A percentile compares a stretch with the other conserved stretches of the same genome.
Evolutionary conservation across 92 coral and sea anemone species (phyloP).

Genomic region (Epizoanthus ramosus): DNA sequence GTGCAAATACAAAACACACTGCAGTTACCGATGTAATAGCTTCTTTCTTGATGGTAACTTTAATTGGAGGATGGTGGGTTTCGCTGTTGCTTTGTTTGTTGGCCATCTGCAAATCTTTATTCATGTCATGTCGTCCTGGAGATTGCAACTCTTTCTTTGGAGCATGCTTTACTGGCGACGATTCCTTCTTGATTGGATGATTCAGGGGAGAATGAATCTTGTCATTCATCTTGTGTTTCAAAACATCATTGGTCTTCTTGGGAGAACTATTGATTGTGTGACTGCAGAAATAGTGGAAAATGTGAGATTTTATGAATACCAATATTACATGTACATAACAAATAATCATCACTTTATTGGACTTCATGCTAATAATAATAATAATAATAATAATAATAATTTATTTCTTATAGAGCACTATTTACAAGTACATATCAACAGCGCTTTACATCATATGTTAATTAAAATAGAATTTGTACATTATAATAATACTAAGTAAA

Average conservation of each 20-base stretch:
- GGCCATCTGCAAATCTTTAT: neutral
- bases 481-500: no score
- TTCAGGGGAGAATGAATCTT: conserved; percentile 40
- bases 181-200: conserved; percentile 34
- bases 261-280: conserved; percentile 11
- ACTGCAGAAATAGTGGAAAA: neutral
- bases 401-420: neutral
- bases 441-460: no score
- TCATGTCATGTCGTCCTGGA: neutral
- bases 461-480: no score
- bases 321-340: no score
- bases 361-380: no score
- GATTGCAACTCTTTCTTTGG: conserved; percentile 10
- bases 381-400: no score
- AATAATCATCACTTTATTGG: no score
- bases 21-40: conserved; percentile 14
- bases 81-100: neutral
- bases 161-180: conserved; percentile 5
- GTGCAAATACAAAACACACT: no score
- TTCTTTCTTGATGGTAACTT: conserved; percentile 25
- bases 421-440: neutral
- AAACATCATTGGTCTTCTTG: neutral
- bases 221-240: conserved; percentile 6
- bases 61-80: conserved; percentile 18
- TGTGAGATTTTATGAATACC: neutral